Evolutionary conservation across 2,113 vertebrate species (phyloP), one percentile per base, ranked within the genome.

Genomic region (Phyllostomus discolor): DNA sequence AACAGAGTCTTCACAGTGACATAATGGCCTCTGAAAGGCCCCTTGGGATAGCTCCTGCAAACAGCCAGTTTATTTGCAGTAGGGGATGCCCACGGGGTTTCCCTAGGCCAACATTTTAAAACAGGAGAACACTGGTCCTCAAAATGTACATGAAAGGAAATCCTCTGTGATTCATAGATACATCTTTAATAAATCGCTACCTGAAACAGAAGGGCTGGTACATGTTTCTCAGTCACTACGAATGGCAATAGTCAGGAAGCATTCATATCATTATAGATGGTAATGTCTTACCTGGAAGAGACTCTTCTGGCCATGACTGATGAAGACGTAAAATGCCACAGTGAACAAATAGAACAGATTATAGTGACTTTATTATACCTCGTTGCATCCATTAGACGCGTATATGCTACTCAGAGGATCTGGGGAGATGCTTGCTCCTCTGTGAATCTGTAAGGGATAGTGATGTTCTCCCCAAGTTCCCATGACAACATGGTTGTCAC

Each of bases 1-100:
- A 97, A 97, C 78, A 94, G 79, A 94, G 54, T 95, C 85, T 91
- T 98, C 76, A 33, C 26, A 33, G 43, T 96, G 84, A 97, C 98
- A 81, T 87, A 94, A 94, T 78, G 80, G 79, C 26, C 48, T 96
- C 96, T 96, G 70, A 92, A 85, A 96, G 95, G 81, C 81, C 92
- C 35, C 85, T 33, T 84, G 95, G 46, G 92, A 92, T 59, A 97
- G 72, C 19, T 85, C 33, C 88, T 95, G 66, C 22, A 97, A 96
- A 93, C 48, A 69, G 95, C 94, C 85, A 50, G 14, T 64, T 26
- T 70, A 8, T 64, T 72, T 72, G 73, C 57, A 57, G 78, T 95
- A 92, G 35, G 24, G 92, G 48, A 97, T 97, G 52, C 73, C 83
- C 59, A 10, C 46, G 78, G 57, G 24, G 52, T 95, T 97, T 97